Percentiles rank a stretch among this genome's conserved stretches.
Evolutionary conservation across 64 coral and sea anemone species (phyloP).

Genomic region (Platygyra sinensis): DNA sequence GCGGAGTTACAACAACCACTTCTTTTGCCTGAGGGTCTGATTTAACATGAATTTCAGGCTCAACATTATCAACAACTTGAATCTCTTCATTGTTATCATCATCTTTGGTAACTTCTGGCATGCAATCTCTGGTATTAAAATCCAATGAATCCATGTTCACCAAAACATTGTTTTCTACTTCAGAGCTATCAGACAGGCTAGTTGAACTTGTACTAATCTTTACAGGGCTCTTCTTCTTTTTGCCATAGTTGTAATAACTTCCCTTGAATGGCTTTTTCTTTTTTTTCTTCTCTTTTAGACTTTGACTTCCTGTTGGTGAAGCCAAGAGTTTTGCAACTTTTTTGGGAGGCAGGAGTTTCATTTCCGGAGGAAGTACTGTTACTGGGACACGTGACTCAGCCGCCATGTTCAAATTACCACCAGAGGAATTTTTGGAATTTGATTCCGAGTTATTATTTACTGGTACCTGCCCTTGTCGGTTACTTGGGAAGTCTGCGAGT

Average conservation of each 20-base stretch:
- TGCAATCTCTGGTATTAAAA: neutral
- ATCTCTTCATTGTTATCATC: slow-evolving; percentile 28
- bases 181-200: neutral
- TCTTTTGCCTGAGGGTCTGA: slow-evolving; percentile 31
- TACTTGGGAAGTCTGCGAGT: slow-evolving; percentile 18
- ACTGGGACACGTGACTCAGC: slow-evolving; percentile 66
- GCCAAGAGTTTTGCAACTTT: slow-evolving; percentile 56
- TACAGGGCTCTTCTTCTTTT: slow-evolving; percentile 69
- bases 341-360: slow-evolving; percentile 49
- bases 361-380: slow-evolving; percentile 59
- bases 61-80: slow-evolving; percentile 54
- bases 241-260: slow-evolving; percentile 74
- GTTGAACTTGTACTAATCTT: slow-evolving; percentile 22
- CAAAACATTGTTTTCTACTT: neutral
- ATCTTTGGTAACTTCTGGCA: slow-evolving; percentile 16
- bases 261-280: slow-evolving; percentile 89
- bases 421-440: slow-evolving; percentile 39
- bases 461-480: slow-evolving; percentile 29
- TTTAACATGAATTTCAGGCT: neutral
- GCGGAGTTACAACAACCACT: slow-evolving; percentile 6
- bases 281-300: slow-evolving; percentile 59
- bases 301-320: slow-evolving; percentile 11
- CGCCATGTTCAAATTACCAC: slow-evolving; percentile 70
- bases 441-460: neutral
- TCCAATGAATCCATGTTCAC: neutral